Evolutionary conservation across 2,888 invertebrate genomes (phyloP).

Genomic region (Apotomis turbidana): DNA sequence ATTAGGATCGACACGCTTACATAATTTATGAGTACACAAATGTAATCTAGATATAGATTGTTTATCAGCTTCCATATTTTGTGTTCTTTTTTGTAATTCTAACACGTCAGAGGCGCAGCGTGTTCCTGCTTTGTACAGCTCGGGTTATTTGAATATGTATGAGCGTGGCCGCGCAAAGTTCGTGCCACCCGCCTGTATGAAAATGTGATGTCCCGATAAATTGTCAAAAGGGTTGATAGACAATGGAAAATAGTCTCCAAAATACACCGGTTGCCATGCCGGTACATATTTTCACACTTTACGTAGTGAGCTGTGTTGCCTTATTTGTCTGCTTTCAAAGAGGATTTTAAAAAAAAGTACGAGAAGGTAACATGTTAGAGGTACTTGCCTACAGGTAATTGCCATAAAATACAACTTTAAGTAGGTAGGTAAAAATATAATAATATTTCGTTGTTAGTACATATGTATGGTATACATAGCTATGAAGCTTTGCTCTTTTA

Average conservation of each 20-base stretch:
- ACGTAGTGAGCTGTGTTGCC: background rate
- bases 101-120: slow-evolving; percentile 71
- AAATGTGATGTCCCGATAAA: slow-evolving; percentile 82
- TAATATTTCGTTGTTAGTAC: too few species aligned
- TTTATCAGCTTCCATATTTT: slow-evolving; percentile 63
- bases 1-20: slow-evolving; percentile 41
- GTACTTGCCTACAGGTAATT: too few species aligned
- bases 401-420: too few species aligned
- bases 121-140: slow-evolving; percentile 77
- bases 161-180: slow-evolving; percentile 66
- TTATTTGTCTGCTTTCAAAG: background rate
- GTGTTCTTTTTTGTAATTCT: slow-evolving; percentile 74
- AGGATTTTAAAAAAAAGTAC: too few species aligned
- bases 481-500: too few species aligned
- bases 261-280: slow-evolving; percentile 44
- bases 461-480: too few species aligned
- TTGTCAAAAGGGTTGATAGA: slow-evolving; percentile 81
- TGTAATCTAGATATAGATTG: slow-evolving; percentile 59
- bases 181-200: slow-evolving; percentile 75
- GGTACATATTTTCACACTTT: slow-evolving; percentile 16
- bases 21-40: slow-evolving; percentile 35
- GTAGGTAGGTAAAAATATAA: too few species aligned
- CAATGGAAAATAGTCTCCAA: slow-evolving; percentile 71
- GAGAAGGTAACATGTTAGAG: too few species aligned
- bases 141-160: slow-evolving; percentile 80